Evolutionary conservation across 2,113 vertebrate genomes (phyloP).

Genomic region (Hipposideros armiger): DNA sequence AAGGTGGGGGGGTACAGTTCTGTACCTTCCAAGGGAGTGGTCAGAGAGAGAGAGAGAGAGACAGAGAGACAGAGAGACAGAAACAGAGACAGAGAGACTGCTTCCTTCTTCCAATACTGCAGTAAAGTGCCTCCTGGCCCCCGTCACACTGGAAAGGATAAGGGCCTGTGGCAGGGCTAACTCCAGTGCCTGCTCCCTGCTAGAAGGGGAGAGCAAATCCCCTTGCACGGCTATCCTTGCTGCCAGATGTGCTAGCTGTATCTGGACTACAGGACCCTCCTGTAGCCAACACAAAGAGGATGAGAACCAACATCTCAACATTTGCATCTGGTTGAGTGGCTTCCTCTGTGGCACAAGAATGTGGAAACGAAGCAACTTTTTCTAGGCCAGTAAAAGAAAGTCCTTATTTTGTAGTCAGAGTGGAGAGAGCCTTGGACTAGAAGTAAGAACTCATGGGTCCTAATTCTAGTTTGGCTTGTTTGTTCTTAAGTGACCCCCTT

Average conservation of each 20-base stretch:
- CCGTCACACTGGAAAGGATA: background rate
- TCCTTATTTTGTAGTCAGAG: slow-evolving; percentile 9
- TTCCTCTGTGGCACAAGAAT: slow-evolving; percentile 1
- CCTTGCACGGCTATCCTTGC: fast-evolving
- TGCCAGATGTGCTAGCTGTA: background rate
- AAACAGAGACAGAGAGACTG: too few relatives aligned
- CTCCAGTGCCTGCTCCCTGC: background rate
- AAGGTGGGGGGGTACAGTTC: background rate
- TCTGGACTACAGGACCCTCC: background rate
- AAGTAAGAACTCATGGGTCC: background rate
- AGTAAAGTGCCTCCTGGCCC: background rate
- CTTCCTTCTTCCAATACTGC: too few relatives aligned
- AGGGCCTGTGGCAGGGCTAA: background rate
- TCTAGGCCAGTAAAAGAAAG: slow-evolving; percentile 60
- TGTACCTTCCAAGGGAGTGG: background rate
- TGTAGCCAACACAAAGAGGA: background rate
- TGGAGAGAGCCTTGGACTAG: background rate
- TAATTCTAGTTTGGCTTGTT: background rate
- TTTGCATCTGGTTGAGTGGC: background rate
- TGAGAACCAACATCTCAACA: background rate
- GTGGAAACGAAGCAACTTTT: slow-evolving; percentile 25
- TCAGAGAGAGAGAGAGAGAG: too few relatives aligned
- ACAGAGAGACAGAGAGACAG: too few relatives aligned
- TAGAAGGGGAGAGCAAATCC: background rate
- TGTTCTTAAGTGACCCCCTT: background rate